phyloP scores from a whole-genome alignment of 2,113 vertebrate species.

The Dendrocopos noguchii region DNA sequence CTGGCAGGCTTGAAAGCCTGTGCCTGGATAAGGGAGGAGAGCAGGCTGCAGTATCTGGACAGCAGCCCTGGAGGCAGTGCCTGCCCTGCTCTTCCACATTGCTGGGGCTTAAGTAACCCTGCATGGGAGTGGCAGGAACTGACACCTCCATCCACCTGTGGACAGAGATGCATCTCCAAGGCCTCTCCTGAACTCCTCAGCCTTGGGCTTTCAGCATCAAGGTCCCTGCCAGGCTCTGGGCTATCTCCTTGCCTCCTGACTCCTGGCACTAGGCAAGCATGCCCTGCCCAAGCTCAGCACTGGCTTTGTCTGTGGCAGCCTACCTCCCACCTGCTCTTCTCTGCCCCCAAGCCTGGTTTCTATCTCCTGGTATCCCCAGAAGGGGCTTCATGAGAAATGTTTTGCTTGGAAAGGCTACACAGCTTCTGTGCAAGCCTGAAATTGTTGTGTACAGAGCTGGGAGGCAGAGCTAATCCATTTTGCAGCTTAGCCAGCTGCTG shows the following conservation, averaged over 20 bases:
- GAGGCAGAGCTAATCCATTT: constrained; percentile 22
- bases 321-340: background rate
- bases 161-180: background rate
- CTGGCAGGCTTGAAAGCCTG: background rate
- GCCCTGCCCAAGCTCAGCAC: background rate
- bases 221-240: rapidly evolving
- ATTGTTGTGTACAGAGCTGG: constrained; percentile 1
- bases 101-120: background rate
- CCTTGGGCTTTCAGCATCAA: background rate
- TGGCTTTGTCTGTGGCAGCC: background rate
- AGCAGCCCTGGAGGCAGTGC: background rate
- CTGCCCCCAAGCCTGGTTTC: background rate
- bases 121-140: background rate
- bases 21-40: background rate
- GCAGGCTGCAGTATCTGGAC: background rate
- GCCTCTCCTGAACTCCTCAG: background rate
- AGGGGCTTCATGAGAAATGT: background rate
- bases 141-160: rapidly evolving
- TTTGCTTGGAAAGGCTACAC: background rate
- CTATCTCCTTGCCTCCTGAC: background rate
- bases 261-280: background rate
- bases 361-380: background rate
- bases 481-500: constrained; percentile 14
- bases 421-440: background rate
- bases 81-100: background rate